Evolutionary conservation across 2,888 invertebrate species (phyloP).

Genomic region (Drosophila buzzatii): DNA sequence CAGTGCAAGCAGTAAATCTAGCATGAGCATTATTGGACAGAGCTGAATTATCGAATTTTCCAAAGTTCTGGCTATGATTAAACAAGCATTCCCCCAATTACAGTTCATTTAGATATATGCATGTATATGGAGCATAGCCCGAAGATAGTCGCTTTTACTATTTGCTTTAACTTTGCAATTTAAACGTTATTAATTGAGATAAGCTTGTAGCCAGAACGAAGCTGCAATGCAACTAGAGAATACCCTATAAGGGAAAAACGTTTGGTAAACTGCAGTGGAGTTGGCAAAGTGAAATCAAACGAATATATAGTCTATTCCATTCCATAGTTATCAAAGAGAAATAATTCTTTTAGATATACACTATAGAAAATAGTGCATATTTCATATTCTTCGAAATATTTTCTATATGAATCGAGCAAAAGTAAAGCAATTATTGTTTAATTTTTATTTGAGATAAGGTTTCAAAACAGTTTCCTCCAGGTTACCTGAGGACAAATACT

Average conservation of each 20-base stretch:
- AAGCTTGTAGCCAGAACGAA: background rate
- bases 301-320: background rate
- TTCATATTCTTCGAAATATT: too few relatives aligned
- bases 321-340: background rate
- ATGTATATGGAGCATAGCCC: background rate
- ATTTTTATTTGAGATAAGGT: too few relatives aligned
- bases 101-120: background rate
- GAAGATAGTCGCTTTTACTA: background rate
- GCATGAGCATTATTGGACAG: background rate
- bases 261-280: background rate
- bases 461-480: too few relatives aligned
- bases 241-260: background rate
- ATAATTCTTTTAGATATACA: too few relatives aligned
- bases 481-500: too few relatives aligned
- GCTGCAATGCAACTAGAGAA: background rate
- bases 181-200: background rate
- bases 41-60: background rate
- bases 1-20: slow-evolving; percentile 5
- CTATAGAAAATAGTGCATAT: too few relatives aligned
- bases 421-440: too few relatives aligned
- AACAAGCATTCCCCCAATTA: background rate
- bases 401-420: too few relatives aligned
- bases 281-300: background rate
- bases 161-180: background rate
- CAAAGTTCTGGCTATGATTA: background rate